Percentiles rank a stretch among this genome's conserved stretches.
These are phyloP conservation scores for Hydrozoanthus tunicans DNA, from an alignment of 64 coral and sea anemone genomes.

Conservation along the genomic window DNA sequence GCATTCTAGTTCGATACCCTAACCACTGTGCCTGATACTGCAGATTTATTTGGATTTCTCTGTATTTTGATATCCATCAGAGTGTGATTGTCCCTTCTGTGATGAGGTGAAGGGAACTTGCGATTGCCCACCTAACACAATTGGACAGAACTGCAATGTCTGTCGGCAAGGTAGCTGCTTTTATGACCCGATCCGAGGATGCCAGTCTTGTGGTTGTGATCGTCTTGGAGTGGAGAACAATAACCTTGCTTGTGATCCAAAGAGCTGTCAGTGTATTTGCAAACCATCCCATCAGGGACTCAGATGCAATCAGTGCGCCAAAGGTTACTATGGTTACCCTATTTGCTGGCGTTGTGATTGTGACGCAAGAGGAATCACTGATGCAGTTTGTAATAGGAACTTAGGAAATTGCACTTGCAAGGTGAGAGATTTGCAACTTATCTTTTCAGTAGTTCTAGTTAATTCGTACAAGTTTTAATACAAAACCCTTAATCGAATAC, in stretches of 20 bases:
- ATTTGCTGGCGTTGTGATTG: slow-evolving; percentile 83
- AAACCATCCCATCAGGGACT: slow-evolving; percentile 72
- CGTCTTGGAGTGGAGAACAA: slow-evolving; percentile 62
- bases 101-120: slow-evolving; percentile 81
- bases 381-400: slow-evolving; percentile 68
- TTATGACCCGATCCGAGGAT: slow-evolving; percentile 83
- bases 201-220: slow-evolving; percentile 82
- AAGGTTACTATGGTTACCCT: slow-evolving; percentile 83
- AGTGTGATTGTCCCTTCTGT: slow-evolving; percentile 92
- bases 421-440: slow-evolving; percentile 36
- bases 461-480: too few relatives aligned
- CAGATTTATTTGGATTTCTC: neutral
- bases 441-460: too few relatives aligned
- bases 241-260: slow-evolving; percentile 76
- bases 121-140: slow-evolving; percentile 86
- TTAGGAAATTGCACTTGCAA: slow-evolving; percentile 86
- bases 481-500: too few relatives aligned
- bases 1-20: too few relatives aligned
- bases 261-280: slow-evolving; percentile 81
- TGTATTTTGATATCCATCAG: slow-evolving; percentile 35
- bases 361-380: slow-evolving; percentile 76
- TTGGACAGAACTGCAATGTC: slow-evolving; percentile 76
- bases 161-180: slow-evolving; percentile 83
- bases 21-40: neutral
- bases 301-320: slow-evolving; percentile 76